phyloP scores from a whole-genome alignment of 2,113 vertebrate genomes.

The Picathartes gymnocephalus region DNA sequence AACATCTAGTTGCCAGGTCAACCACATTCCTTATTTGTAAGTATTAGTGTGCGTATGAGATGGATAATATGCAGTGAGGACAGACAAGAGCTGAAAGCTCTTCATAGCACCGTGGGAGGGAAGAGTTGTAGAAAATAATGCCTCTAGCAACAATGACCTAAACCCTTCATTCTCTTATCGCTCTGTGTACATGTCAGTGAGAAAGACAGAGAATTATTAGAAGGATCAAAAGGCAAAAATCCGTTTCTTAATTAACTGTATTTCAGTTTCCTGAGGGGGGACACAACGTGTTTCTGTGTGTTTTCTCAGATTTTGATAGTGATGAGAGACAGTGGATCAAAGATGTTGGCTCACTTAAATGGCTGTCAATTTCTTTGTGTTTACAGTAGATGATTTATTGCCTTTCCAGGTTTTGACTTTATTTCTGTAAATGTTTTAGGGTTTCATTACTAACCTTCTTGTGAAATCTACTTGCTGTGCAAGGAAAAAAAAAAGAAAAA shows the following conservation, averaged over 20 bases:
- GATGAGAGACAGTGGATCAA: conserved; percentile 2
- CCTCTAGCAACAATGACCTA: conserved; percentile 14
- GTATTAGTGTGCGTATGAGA: neutral
- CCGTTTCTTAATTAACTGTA: conserved; percentile 44
- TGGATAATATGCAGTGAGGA: neutral
- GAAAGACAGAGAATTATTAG: conserved; percentile 15
- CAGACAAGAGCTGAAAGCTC: neutral
- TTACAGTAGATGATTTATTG: neutral
- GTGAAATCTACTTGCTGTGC: neutral
- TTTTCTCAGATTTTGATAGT: conserved; percentile 24
- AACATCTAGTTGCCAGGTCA: conserved; percentile 50
- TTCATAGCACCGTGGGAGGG: neutral
- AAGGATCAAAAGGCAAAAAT: conserved; percentile 47
- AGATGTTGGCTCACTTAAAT: conserved; percentile 7
- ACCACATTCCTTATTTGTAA: conserved; percentile 27
- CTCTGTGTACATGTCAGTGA: neutral
- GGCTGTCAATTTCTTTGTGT: conserved; percentile 10
- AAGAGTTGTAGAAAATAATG: conserved; percentile 20
- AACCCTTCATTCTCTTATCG: neutral
- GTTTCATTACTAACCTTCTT: neutral
- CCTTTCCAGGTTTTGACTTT: neutral
- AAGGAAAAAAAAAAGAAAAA: neutral
- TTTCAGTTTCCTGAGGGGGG: conserved; percentile 36
- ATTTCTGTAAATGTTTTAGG: neutral
- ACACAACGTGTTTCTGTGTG: neutral